phyloP scores from a whole-genome alignment of 2,888 invertebrate species.

The Eretmocerus hayati region DNA sequence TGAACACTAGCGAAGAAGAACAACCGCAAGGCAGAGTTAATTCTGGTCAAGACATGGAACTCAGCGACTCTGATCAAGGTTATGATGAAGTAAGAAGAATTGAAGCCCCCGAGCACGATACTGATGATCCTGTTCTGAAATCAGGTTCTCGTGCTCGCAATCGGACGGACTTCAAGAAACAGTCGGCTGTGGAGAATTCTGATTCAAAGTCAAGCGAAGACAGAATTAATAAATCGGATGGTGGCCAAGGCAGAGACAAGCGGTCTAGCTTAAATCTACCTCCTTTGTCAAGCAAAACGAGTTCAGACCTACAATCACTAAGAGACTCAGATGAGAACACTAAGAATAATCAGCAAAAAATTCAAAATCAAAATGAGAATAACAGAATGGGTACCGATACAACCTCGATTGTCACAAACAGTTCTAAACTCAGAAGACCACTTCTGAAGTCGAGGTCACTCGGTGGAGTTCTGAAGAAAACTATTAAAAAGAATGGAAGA shows the following conservation, averaged over 20 bases:
- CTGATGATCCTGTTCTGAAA: too few species aligned
- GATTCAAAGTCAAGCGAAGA: slow-evolving; percentile 13
- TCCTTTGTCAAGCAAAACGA: slow-evolving; percentile 2
- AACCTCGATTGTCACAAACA: background rate
- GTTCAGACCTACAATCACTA: slow-evolving; percentile 1
- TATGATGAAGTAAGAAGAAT: too few species aligned
- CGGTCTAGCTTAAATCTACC: background rate
- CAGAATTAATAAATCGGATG: slow-evolving; percentile 8
- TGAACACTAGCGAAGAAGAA: slow-evolving; percentile 11
- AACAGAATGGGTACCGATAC: slow-evolving; percentile 1
- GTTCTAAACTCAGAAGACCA: slow-evolving; percentile 9
- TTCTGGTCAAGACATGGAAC: too few species aligned
- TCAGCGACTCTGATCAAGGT: too few species aligned
- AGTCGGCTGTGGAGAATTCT: slow-evolving; percentile 7
- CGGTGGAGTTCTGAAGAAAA: background rate
- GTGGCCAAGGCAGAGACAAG: slow-evolving; percentile 9
- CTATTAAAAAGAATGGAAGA: slow-evolving; percentile 5
- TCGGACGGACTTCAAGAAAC: slow-evolving; percentile 10
- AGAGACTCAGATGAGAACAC: background rate
- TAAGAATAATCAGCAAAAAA: too few species aligned
- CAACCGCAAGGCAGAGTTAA: too few species aligned
- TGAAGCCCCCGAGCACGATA: too few species aligned
- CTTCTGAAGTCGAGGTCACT: slow-evolving; percentile 8
- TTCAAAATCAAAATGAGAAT: slow-evolving; percentile 3
- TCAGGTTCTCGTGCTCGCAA: too few species aligned